A percentile compares a stretch with the other conserved stretches of the same genome.
Evolutionary conservation across 2,888 invertebrate genomes (phyloP).

Genomic region (Neoascia interrupta): DNA sequence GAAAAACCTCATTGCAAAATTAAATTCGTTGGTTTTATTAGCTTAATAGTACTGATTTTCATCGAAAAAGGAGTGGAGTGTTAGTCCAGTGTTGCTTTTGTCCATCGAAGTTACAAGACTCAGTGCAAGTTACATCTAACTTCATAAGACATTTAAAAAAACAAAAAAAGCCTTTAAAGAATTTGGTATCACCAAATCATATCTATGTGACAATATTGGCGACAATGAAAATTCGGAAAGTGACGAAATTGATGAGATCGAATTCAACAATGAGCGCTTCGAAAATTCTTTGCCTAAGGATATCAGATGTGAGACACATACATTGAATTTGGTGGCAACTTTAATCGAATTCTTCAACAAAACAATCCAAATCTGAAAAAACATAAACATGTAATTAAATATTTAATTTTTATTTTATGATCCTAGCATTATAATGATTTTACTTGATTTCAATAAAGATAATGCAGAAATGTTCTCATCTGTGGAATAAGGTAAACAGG

Average conservation of each 20-base stretch:
- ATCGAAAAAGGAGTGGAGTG: neutral
- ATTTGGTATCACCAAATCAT: slow-evolving; percentile 33
- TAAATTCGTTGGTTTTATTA: too few relatives aligned
- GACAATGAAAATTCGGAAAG: slow-evolving; percentile 5
- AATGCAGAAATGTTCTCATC: slow-evolving; percentile 35
- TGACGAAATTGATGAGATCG: slow-evolving; percentile 26
- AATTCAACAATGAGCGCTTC: slow-evolving; percentile 20
- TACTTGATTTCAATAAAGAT: neutral
- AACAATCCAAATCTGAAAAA: slow-evolving; percentile 16
- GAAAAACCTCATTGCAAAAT: too few relatives aligned
- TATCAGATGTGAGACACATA: slow-evolving; percentile 45
- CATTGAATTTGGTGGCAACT: slow-evolving; percentile 48
- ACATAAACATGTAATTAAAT: too few relatives aligned
- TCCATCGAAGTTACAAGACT: neutral
- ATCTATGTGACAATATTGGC: too few relatives aligned
- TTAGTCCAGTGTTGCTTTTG: neutral
- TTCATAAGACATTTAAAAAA: neutral
- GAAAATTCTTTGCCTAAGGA: slow-evolving; percentile 29
- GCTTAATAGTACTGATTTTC: neutral
- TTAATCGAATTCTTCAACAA: slow-evolving; percentile 16
- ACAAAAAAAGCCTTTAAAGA: slow-evolving; percentile 22
- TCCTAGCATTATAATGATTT: slow-evolving; percentile 10
- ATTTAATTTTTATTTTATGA: slow-evolving; percentile 27
- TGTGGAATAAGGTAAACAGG: slow-evolving; percentile 52
- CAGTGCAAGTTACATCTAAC: neutral